Evolutionary conservation across 2,797 vertebrate species (phyloP).

Genomic region (Oryzias sinensis): DNA sequence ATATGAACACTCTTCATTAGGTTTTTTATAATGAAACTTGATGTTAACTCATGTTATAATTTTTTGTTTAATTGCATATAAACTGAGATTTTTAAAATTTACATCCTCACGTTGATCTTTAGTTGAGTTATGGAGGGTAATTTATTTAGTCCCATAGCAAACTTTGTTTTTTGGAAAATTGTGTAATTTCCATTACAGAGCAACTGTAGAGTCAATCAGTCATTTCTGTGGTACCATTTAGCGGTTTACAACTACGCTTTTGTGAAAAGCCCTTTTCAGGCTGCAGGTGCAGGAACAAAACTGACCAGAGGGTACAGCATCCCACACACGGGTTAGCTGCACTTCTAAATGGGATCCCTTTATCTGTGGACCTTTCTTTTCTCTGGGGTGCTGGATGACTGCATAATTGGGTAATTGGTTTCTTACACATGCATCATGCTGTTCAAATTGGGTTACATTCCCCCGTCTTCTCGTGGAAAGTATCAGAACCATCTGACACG

Average conservation of each 20-base stretch:
- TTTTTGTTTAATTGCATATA: no score
- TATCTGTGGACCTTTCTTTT: conserved; percentile 62
- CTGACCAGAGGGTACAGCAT: conserved; percentile 50
- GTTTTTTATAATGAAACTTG: no score
- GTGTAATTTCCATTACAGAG: no score
- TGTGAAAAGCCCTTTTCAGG: conserved; percentile 42
- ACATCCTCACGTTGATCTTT: no score
- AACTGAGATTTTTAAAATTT: no score
- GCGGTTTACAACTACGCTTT: conserved; percentile 16
- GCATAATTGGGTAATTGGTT: conserved; percentile 80
- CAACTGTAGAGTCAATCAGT: background rate
- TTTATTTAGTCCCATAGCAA: no score
- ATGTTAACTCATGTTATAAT: no score
- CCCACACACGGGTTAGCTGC: conserved; percentile 44
- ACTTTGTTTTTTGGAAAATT: no score
- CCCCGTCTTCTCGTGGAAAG: conserved; percentile 62
- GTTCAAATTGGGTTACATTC: conserved; percentile 75
- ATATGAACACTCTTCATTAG: no score
- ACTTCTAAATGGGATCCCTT: conserved; percentile 65
- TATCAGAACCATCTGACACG: conserved; percentile 69
- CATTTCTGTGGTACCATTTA: background rate
- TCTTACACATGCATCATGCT: conserved; percentile 77
- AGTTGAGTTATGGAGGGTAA: no score
- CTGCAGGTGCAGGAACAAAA: conserved; percentile 59
- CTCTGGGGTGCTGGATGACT: conserved; percentile 76